Conservation (phyloP, 2,797 vertebrate genomes). For the Catamblyrhynchus diadema region DNA sequence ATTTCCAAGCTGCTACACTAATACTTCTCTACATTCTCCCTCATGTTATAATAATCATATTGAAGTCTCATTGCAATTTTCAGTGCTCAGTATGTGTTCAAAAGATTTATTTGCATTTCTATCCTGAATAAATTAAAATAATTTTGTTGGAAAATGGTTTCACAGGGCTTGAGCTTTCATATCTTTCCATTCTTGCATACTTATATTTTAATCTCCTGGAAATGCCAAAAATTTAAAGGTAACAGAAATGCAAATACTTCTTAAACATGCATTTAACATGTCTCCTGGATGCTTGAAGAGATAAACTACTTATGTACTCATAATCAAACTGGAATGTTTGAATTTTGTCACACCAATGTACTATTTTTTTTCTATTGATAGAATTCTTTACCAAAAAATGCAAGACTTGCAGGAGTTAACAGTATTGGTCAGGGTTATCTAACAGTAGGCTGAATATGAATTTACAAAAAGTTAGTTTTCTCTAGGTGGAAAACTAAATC, state of each 20-base stretch:
- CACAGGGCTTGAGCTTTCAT: constrained; percentile 22
- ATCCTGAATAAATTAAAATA: constrained; percentile 68
- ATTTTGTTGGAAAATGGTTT: constrained; percentile 53
- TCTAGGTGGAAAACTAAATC: neutral
- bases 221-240: constrained; percentile 48
- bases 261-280: constrained; percentile 1
- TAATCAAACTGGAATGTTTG: neutral
- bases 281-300: constrained; percentile 9
- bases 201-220: constrained; percentile 43
- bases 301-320: neutral
- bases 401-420: neutral
- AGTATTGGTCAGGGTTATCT: neutral
- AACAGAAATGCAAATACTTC: constrained; percentile 42
- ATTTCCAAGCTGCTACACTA: constrained; percentile 1
- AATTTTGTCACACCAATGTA: neutral
- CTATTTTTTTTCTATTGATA: neutral
- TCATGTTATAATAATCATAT: constrained; percentile 44
- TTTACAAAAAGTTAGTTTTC: neutral
- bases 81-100: constrained; percentile 18
- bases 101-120: constrained; percentile 66
- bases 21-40: neutral
- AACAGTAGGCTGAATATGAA: neutral
- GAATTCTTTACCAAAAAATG: neutral
- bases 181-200: constrained; percentile 14
- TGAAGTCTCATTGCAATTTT: constrained; percentile 53